A percentile compares a stretch with the other conserved stretches of the same genome.
Conservation (phyloP, 2,797 vertebrate genomes). For the Crax fasciolata region DNA sequence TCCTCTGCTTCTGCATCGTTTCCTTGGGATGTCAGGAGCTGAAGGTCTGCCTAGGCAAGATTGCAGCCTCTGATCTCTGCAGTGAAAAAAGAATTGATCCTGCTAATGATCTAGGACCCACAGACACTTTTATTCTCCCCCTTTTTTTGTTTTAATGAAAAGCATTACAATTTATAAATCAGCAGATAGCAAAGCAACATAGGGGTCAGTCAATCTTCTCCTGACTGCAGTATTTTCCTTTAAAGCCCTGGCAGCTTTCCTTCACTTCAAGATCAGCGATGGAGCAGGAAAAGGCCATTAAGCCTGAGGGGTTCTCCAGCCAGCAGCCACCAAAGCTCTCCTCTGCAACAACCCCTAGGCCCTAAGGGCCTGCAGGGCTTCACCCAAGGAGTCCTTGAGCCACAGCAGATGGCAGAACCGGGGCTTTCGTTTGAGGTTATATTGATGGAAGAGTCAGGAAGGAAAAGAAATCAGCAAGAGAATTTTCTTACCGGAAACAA, state of each 20-base stretch:
- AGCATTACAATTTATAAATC: constrained; percentile 71
- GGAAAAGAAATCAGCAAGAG: not conserved
- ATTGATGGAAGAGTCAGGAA: not conserved
- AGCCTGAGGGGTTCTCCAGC: constrained; percentile 43
- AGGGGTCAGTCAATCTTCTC: constrained; percentile 59
- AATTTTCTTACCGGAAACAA: constrained; percentile 17
- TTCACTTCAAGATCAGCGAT: constrained; percentile 43
- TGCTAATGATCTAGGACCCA: constrained; percentile 64
- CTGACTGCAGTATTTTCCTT: constrained; percentile 49
- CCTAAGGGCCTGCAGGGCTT: not conserved
- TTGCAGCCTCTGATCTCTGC: constrained; percentile 65
- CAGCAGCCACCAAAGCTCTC: constrained; percentile 41
- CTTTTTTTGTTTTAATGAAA: constrained; percentile 69
- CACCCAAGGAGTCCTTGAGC: constrained; percentile 25
- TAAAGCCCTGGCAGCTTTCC: constrained; percentile 54
- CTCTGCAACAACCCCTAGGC: constrained; percentile 3
- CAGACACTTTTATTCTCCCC: not conserved
- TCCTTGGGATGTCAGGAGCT: constrained; percentile 42
- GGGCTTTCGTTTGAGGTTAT: not conserved
- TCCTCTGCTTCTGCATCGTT: constrained; percentile 45
- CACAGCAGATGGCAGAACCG: not conserved
- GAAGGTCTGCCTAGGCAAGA: constrained; percentile 49
- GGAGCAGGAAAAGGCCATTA: constrained; percentile 42
- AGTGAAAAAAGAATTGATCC: constrained; percentile 69
- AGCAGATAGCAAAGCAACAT: constrained; percentile 64